A percentile compares a stretch with the other conserved stretches of the same genome.
phyloP scores from a whole-genome alignment of 2,113 vertebrate species.

The Rhipidura dahli region DNA sequence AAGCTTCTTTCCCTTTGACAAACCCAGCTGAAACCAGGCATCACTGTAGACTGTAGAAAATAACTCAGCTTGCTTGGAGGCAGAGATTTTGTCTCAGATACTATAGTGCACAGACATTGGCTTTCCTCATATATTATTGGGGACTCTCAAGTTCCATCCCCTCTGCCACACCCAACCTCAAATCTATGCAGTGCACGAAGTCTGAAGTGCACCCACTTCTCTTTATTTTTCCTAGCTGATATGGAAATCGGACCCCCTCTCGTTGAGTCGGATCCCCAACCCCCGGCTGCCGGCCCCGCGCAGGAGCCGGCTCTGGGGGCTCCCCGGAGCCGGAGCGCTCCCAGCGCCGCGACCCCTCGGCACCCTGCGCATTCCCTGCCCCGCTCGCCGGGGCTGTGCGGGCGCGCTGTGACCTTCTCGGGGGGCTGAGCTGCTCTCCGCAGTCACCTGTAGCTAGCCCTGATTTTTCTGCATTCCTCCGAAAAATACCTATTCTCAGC shows the following conservation, averaged over 20 bases:
- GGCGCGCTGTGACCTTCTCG: not conserved
- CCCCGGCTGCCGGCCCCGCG: rapidly evolving
- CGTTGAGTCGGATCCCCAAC: not conserved
- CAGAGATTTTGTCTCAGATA: not conserved
- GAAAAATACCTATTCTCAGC: not conserved
- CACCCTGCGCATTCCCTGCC: not conserved
- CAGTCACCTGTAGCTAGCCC: slow-evolving; percentile 55
- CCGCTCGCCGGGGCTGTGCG: not conserved
- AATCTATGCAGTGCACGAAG: rapidly evolving
- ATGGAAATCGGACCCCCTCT: not conserved
- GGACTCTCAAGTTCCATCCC: not conserved
- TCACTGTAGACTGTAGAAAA: not conserved
- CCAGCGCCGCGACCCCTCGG: not conserved
- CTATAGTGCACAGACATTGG: rapidly evolving
- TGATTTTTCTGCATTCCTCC: not conserved
- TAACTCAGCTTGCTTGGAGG: not conserved
- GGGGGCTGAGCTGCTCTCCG: not conserved
- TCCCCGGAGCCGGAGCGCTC: not conserved
- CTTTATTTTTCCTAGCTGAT: not conserved
- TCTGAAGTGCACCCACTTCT: rapidly evolving
- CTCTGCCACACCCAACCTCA: not conserved
- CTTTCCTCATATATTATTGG: rapidly evolving
- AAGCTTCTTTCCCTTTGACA: not conserved
- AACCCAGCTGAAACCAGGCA: not conserved
- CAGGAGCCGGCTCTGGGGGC: not conserved